Base-by-base conservation (phyloP, 2,113 vertebrate species). In the Cyanistes caeruleus region DNA sequence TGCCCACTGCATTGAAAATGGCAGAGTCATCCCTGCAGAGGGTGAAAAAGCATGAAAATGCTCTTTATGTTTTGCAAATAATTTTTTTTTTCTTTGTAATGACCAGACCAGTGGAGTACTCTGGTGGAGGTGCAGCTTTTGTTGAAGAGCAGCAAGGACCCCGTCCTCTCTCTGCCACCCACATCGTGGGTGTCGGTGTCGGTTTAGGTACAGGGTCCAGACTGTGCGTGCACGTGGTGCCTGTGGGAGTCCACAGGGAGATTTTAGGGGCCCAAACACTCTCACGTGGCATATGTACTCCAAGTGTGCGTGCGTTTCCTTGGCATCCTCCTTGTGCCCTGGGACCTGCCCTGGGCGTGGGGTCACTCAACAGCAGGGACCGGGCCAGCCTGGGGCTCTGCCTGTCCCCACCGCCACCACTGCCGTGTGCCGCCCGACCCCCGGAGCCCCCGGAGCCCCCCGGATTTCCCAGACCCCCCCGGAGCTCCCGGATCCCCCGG, bases 211-310 rank as follows among this genome's bases (percentile, higher is more conserved):
- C 1, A 7, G 28, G 7, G 15, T 55, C 33, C 49, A 39, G 48
- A 44, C 3, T 5, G 7, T 48, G 33, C 21, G 1, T 4, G 18
- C 4, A 3, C 1, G 10, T 3, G 7, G 7, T 60, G 13, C 24
- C 51, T 43, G 13, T 85, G 27, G 24, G 65, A 52, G 37, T 12
- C 43, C 44, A 31, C 13, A 51, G 30, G 23, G 16, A 83, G 37
- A 19, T 46, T 80, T 27, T 0, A 4, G 58, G 53, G 39, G 37
- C 16, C 5, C 52, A 63, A 15, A 49, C 25, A 15, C 13, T 46
- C 13, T 62, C 15, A 24, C 5, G 19, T 0, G 1, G 27, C 16
- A 28, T 52, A 56, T 11, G 25, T 8, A 30, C n/a, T 3, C 20
- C 13, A 27, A 23, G 37, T 2, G 13, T 0, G 0, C 8, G 25